Conservation (phyloP, 1,140 invertebrate species). For the Brachionus sp. region DNA sequence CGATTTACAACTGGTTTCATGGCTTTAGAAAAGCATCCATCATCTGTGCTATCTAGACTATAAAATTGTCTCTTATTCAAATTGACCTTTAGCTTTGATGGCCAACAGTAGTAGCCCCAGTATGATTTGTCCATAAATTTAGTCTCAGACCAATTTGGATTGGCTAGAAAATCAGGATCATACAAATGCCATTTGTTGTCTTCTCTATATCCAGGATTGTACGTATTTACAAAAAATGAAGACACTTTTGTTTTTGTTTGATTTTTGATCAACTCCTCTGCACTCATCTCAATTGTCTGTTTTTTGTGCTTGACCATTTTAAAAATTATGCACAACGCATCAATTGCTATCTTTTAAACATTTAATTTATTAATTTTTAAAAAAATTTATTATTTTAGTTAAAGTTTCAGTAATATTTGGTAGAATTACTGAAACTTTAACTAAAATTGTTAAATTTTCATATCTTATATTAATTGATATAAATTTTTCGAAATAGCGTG, state of each 20-base stretch:
- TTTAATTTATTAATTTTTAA: background rate
- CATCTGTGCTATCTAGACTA: conserved; percentile 49
- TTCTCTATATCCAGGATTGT: conserved; percentile 11
- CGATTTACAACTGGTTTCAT: conserved; percentile 58
- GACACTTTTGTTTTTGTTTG: background rate
- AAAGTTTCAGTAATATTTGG: too few species aligned
- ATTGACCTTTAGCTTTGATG: conserved; percentile 62
- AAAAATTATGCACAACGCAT: conserved; percentile 17
- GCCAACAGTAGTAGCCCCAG: conserved; percentile 78
- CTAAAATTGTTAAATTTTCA: too few species aligned
- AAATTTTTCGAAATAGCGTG: too few species aligned
- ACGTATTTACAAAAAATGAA: background rate
- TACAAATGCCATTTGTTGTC: conserved; percentile 39
- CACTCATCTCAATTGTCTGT: background rate
- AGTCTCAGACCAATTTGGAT: conserved; percentile 20
- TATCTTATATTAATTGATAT: too few species aligned
- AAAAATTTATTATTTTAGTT: background rate
- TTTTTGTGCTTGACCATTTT: conserved; percentile 38
- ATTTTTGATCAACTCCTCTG: background rate
- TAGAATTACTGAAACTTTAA: background rate
- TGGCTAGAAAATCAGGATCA: background rate
- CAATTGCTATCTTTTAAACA: background rate
- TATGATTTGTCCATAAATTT: conserved; percentile 68
- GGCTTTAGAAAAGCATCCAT: conserved; percentile 48
- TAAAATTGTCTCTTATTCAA: background rate